Evolutionary conservation across 2,113 vertebrate species (phyloP).

Genomic region (Nycticryphes semicollaris): DNA sequence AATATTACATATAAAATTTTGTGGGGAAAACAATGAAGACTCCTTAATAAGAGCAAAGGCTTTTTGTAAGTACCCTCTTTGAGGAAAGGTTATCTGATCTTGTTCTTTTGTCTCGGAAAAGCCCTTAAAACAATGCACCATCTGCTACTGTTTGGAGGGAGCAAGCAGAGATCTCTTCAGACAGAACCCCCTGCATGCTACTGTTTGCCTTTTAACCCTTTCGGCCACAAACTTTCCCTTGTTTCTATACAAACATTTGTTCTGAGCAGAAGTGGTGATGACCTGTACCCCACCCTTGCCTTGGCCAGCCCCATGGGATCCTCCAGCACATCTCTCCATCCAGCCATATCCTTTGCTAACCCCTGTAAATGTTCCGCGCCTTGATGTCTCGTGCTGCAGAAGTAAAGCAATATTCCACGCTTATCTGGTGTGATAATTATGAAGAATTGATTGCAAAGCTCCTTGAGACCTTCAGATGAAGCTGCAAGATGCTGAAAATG

Average conservation of each 20-base stretch:
- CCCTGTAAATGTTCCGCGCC: not conserved
- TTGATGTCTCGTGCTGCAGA: not conserved
- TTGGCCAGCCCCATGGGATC: not conserved
- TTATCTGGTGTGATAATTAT: not conserved
- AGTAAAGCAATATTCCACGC: not conserved
- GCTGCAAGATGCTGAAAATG: not conserved
- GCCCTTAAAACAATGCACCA: slow-evolving; percentile 67
- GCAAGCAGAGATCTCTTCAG: slow-evolving; percentile 15
- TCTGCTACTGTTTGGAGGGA: slow-evolving; percentile 60
- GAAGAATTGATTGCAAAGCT: not conserved
- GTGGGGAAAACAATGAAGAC: slow-evolving; percentile 54
- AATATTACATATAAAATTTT: slow-evolving; percentile 29
- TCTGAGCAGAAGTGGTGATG: not conserved
- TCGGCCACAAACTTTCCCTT: not conserved
- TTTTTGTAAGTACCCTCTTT: slow-evolving; percentile 58
- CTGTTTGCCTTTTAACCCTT: slow-evolving; percentile 49
- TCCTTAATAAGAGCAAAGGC: slow-evolving; percentile 56
- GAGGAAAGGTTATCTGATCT: slow-evolving; percentile 65
- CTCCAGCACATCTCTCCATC: not conserved
- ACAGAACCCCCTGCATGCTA: not conserved
- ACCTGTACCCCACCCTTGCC: not conserved
- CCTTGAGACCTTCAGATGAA: not conserved
- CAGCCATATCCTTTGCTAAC: not conserved
- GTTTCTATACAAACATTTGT: not conserved
- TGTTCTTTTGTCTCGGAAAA: slow-evolving; percentile 58